phyloP scores from a whole-genome alignment of 2,797 vertebrate species.

The Pseudopleuronectes americanus region DNA sequence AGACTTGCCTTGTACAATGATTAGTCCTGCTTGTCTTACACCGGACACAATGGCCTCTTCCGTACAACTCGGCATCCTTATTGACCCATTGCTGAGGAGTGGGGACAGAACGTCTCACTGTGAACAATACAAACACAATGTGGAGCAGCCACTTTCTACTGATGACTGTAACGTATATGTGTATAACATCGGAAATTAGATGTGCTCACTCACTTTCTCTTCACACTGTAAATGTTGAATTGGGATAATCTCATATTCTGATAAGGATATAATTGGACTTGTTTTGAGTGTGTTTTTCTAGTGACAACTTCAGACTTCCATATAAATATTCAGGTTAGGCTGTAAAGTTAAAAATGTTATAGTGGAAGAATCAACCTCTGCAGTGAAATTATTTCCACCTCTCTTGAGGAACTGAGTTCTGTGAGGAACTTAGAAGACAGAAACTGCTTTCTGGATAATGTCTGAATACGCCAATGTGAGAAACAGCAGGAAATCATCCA shows the following conservation, averaged over 20 bases:
- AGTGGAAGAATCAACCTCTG: background rate
- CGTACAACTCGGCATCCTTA: conserved; percentile 32
- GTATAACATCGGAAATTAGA: conserved; percentile 3
- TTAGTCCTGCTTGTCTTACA: conserved; percentile 76
- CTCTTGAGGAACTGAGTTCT: background rate
- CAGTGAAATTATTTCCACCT: background rate
- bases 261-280: background rate
- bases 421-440: no score
- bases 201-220: background rate
- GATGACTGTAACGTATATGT: conserved; percentile 12
- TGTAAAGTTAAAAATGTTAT: background rate
- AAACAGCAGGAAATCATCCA: no score
- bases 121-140: conserved; percentile 51
- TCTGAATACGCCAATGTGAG: no score
- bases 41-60: conserved; percentile 67
- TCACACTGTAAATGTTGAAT: background rate
- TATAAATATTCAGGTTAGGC: no score
- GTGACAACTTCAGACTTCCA: no score
- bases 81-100: conserved; percentile 65
- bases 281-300: no score
- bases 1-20: conserved; percentile 67
- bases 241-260: no score
- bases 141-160: conserved; percentile 62
- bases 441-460: no score
- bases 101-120: conserved; percentile 40